phyloP scores from a whole-genome alignment of 2,888 invertebrate genomes.

The Coelinius sp. region DNA sequence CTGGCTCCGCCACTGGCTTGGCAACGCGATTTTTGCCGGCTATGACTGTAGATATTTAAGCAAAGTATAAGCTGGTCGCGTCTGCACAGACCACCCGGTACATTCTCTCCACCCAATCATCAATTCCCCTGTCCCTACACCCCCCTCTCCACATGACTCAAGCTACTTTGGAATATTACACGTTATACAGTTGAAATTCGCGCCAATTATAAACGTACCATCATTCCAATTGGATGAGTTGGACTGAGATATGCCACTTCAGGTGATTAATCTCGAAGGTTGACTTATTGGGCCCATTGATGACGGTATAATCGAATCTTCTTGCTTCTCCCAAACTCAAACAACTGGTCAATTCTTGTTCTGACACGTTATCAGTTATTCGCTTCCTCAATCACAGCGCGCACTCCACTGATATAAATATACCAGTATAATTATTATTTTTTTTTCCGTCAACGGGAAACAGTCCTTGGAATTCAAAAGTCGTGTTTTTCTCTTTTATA shows the following conservation, averaged over 20 bases:
- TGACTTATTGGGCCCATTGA: neutral
- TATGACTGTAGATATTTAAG: slow-evolving; percentile 32
- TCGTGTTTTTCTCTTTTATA: neutral
- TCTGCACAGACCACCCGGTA: slow-evolving; percentile 47
- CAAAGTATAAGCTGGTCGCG: slow-evolving; percentile 31
- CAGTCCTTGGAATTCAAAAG: slow-evolving; percentile 4
- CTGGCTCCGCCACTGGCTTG: slow-evolving; percentile 12
- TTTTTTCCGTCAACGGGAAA: neutral
- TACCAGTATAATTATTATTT: neutral
- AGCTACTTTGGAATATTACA: slow-evolving; percentile 10
- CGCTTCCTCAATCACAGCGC: slow-evolving; percentile 4
- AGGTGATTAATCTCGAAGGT: neutral
- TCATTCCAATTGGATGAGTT: slow-evolving; percentile 65
- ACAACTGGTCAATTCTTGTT: neutral
- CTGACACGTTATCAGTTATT: neutral
- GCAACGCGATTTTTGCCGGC: slow-evolving; percentile 37
- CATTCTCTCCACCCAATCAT: slow-evolving; percentile 21
- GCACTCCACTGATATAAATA: slow-evolving; percentile 3
- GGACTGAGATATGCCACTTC: slow-evolving; percentile 25
- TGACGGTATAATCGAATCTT: slow-evolving; percentile 44
- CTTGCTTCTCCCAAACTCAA: slow-evolving; percentile 50
- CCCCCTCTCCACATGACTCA: neutral
- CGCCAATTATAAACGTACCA: slow-evolving; percentile 59
- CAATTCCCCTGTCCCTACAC: too few species aligned
- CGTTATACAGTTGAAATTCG: neutral